phyloP scores from a whole-genome alignment of 2,113 vertebrate genomes.

The Todiramphus chloris region DNA sequence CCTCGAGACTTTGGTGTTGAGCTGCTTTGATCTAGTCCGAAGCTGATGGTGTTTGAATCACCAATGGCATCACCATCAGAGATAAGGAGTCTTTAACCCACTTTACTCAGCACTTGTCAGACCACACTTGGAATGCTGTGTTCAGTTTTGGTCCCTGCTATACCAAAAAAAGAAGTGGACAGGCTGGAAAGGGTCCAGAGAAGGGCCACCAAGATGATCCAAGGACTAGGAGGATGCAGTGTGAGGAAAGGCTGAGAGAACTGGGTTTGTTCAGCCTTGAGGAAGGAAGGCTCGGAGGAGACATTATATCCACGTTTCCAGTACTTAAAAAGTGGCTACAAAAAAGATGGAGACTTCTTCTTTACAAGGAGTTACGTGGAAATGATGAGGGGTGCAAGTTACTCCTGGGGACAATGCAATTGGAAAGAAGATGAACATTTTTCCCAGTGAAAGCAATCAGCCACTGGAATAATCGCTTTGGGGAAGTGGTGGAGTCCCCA shows the following conservation, averaged over 20 bases:
- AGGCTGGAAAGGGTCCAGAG: no score
- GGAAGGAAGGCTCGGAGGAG: neutral
- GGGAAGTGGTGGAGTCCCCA: neutral
- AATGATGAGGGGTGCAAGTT: neutral
- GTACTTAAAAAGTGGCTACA: neutral
- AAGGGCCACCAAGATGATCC: no score
- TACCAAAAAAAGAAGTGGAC: no score
- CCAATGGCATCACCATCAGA: neutral
- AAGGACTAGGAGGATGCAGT: no score
- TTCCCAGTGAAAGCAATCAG: neutral
- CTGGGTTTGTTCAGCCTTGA: neutral
- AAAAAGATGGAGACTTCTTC: neutral
- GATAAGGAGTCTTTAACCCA: neutral
- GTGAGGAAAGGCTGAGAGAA: neutral
- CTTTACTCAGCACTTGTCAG: neutral
- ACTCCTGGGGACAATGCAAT: neutral
- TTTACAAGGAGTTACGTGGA: neutral
- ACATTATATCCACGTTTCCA: neutral
- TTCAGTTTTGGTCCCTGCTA: no score
- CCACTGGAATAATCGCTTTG: neutral
- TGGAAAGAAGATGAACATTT: neutral
- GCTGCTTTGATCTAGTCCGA: neutral
- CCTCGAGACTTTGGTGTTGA: neutral
- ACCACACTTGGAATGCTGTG: no score
- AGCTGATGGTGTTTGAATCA: neutral